A percentile compares a stretch with the other conserved stretches of the same genome.
Evolutionary conservation across 2,113 vertebrate genomes (phyloP).

Genomic region (Lathamus discolor): DNA sequence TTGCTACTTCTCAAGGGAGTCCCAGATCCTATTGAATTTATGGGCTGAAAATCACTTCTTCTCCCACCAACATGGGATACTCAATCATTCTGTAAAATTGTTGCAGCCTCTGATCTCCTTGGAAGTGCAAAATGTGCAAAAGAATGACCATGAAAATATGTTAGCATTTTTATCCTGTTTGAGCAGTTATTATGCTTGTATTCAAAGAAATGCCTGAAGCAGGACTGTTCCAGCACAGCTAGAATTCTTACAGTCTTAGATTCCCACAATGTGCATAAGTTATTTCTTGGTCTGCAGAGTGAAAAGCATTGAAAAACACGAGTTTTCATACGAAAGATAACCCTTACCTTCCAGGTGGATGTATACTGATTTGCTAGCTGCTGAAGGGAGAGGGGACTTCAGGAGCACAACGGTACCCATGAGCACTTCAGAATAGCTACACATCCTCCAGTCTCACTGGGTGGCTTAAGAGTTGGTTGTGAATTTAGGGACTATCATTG

Average conservation of each 20-base stretch:
- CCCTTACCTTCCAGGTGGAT: background rate
- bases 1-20: background rate
- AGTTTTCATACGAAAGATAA: background rate
- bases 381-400: background rate
- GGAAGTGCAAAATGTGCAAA: background rate
- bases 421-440: background rate
- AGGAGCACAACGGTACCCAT: background rate
- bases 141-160: background rate
- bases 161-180: background rate
- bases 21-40: background rate
- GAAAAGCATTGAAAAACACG: background rate
- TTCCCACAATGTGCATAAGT: background rate
- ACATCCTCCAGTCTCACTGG: background rate
- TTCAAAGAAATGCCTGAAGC: background rate
- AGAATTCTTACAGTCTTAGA: background rate
- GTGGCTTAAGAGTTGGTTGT: background rate
- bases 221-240: background rate
- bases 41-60: background rate
- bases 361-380: background rate
- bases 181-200: background rate
- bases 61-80: background rate
- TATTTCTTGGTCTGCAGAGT: background rate
- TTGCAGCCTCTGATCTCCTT: background rate
- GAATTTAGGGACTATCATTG: background rate
- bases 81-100: background rate